phyloP scores from a whole-genome alignment of 2,113 vertebrate genomes.

The Corvus cornix region DNA sequence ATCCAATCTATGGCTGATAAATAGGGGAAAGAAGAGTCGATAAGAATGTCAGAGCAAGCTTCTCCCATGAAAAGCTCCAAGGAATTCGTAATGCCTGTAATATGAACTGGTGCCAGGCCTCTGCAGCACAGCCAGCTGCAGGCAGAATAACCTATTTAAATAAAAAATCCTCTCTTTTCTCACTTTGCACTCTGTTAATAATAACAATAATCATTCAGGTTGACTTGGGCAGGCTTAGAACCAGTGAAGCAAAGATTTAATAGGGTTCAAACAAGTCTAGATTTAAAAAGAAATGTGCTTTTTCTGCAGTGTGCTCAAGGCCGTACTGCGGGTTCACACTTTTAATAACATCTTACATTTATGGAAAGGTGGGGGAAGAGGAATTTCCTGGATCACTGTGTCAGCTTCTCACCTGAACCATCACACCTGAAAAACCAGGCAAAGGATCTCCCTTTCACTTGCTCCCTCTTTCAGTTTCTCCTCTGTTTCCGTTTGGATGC shows the following conservation, averaged over 20 bases:
- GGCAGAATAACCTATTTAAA: conserved; percentile 32
- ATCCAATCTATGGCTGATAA: neutral
- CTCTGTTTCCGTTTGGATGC: neutral
- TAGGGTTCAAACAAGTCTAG: neutral
- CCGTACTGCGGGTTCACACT: neutral
- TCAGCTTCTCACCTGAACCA: neutral
- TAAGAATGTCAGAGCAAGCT: conserved; percentile 4
- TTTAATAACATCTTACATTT: neutral
- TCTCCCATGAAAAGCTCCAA: conserved; percentile 11
- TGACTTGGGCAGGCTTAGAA: conserved; percentile 15
- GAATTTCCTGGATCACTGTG: neutral
- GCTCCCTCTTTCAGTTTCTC: neutral
- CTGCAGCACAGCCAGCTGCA: conserved; percentile 14
- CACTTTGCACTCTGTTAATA: conserved; percentile 13
- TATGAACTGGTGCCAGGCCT: conserved; percentile 4
- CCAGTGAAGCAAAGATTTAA: conserved; percentile 43
- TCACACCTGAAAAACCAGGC: neutral
- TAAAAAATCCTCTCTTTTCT: neutral
- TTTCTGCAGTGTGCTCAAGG: neutral
- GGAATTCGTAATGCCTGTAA: neutral
- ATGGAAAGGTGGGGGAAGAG: neutral
- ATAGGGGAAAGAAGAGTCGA: neutral
- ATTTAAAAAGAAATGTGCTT: neutral
- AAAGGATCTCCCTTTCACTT: neutral
- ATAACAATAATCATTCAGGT: conserved; percentile 50